Percentiles rank a stretch among this genome's conserved stretches.
Conservation (phyloP, 2,113 vertebrate species). For the Bujurquina vittata region DNA sequence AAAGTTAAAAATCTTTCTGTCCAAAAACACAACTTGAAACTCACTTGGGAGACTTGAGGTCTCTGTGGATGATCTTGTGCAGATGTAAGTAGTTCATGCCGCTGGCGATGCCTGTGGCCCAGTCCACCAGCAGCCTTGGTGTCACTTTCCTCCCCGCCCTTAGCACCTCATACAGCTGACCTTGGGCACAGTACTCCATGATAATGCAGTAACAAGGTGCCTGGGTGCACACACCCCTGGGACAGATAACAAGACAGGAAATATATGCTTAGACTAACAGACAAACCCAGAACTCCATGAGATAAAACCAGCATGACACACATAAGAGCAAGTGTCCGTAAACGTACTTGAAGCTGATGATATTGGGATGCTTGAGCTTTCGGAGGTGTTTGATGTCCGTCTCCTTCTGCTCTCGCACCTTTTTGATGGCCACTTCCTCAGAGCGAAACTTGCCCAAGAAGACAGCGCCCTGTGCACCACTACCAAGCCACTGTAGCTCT, state of each 20-base stretch:
- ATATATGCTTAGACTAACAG: not conserved
- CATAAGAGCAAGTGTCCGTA: no score
- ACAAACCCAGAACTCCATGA: not conserved
- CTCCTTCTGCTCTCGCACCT: conserved; percentile 98
- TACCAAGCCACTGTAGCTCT: conserved; percentile 98
- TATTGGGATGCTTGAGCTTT: conserved; percentile 97
- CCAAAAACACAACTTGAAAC: conserved; percentile 24
- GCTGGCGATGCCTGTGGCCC: conserved; percentile 96
- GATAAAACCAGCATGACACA: not conserved
- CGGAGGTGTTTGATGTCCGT: conserved; percentile 97
- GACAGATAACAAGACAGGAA: conserved; percentile 29
- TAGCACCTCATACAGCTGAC: conserved; percentile 96
- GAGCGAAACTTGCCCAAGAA: conserved; percentile 95
- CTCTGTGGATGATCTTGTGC: conserved; percentile 99
- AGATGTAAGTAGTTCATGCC: conserved; percentile 99
- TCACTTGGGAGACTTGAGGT: conserved; percentile 99
- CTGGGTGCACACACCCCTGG: conserved; percentile 96
- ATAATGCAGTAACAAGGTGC: conserved; percentile 98
- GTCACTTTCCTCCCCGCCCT: conserved; percentile 92
- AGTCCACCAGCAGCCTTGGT: conserved; percentile 93
- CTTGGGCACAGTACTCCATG: conserved; percentile 98
- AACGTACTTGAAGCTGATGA: conserved; percentile 97
- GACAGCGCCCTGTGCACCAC: conserved; percentile 95
- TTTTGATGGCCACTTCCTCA: conserved; percentile 98
- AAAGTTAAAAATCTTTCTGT: not conserved